phyloP scores from a whole-genome alignment of 2,797 vertebrate genomes.

The Clangula hyemalis region DNA sequence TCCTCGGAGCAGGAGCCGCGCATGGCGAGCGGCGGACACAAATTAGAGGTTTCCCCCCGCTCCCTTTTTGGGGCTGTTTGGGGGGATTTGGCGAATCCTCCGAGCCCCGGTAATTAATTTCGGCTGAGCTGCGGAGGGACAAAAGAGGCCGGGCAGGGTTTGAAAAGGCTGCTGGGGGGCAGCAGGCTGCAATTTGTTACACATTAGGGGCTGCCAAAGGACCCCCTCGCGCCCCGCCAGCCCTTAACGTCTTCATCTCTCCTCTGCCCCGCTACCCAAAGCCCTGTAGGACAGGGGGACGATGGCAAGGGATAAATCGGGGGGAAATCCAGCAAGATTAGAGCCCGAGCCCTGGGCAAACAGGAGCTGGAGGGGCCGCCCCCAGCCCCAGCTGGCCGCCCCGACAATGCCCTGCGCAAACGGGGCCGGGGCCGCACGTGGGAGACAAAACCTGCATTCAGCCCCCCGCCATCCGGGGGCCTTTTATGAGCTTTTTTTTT shows the following conservation, averaged over 20 bases:
- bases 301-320: conserved; percentile 58
- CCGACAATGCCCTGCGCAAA: conserved; percentile 81
- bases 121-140: neutral
- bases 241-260: conserved; percentile 53
- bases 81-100: neutral
- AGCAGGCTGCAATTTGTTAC: conserved; percentile 44
- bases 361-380: conserved; percentile 77
- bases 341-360: conserved; percentile 82
- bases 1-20: neutral
- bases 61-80: neutral
- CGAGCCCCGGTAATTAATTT: conserved; percentile 13
- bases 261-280: neutral
- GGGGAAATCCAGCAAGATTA: conserved; percentile 79
- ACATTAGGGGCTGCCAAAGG: neutral
- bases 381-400: conserved; percentile 83
- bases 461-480: neutral
- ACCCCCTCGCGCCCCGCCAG: conserved; percentile 17
- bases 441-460: conserved; percentile 30
- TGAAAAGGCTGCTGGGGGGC: conserved; percentile 13
- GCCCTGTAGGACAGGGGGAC: neutral
- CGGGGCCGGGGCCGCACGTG: conserved; percentile 48
- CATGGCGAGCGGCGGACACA: too few species aligned
- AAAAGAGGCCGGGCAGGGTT: neutral
- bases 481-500: neutral
- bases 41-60: neutral